phyloP scores from a whole-genome alignment of 2,888 invertebrate species.

The Cheilosia urbana region DNA sequence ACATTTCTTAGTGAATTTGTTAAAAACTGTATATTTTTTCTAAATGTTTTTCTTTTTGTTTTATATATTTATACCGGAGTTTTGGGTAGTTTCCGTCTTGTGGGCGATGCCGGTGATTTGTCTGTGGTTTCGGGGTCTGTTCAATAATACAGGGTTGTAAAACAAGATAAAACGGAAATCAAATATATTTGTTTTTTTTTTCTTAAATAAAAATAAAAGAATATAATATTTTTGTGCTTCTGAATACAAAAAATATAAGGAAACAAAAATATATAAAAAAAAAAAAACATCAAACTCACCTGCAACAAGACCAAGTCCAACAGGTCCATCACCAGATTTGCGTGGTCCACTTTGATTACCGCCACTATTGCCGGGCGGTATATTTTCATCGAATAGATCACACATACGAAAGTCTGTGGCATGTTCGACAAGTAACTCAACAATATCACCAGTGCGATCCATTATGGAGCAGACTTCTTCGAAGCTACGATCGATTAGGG shows the following conservation, averaged over 20 bases:
- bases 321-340: slow-evolving; percentile 83
- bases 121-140: slow-evolving; percentile 92
- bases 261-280: background rate
- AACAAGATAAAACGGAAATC: slow-evolving; percentile 52
- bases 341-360: slow-evolving; percentile 82
- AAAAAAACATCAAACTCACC: slow-evolving; percentile 79
- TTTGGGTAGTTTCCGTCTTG: slow-evolving; percentile 97
- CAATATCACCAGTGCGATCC: slow-evolving; percentile 93
- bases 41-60: slow-evolving; percentile 43
- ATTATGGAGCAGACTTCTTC: slow-evolving; percentile 96
- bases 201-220: slow-evolving; percentile 22
- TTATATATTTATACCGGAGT: slow-evolving; percentile 94
- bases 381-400: slow-evolving; percentile 89
- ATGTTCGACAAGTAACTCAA: slow-evolving; percentile 94
- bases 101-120: slow-evolving; percentile 94
- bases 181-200: background rate
- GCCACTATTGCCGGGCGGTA: slow-evolving; percentile 84
- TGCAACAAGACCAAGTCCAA: slow-evolving; percentile 83
- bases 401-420: slow-evolving; percentile 90
- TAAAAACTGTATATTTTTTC: slow-evolving; percentile 34
- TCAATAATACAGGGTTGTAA: slow-evolving; percentile 78
- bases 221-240: slow-evolving; percentile 1
- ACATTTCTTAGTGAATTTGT: slow-evolving; percentile 61
- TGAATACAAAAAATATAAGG: background rate
- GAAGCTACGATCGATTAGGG: slow-evolving; percentile 95